phyloP scores from a whole-genome alignment of 2,113 vertebrate genomes.

The Columba livia region DNA sequence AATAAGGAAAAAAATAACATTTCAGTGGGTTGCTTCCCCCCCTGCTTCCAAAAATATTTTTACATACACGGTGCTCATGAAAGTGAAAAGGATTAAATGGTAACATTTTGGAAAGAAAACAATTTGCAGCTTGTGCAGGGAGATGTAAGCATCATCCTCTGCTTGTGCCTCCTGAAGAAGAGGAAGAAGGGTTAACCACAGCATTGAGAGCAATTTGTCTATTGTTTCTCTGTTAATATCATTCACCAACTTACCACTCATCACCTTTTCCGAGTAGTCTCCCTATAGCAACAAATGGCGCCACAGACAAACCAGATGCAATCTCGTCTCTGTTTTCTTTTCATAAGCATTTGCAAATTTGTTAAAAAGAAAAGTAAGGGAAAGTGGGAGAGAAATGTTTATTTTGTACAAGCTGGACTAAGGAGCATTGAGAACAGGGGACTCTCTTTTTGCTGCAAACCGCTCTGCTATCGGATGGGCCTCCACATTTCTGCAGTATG shows the following conservation, averaged over 20 bases:
- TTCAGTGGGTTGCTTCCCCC: neutral
- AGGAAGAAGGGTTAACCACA: slow-evolving; percentile 33
- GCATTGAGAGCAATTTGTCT: slow-evolving; percentile 27
- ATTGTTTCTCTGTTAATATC: slow-evolving; percentile 63
- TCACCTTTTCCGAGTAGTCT: slow-evolving; percentile 44
- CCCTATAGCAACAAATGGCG: slow-evolving; percentile 54
- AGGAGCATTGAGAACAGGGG: neutral
- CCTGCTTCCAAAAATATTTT: neutral
- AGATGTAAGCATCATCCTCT: neutral
- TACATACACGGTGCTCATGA: neutral
- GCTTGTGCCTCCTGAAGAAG: neutral
- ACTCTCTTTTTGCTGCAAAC: neutral
- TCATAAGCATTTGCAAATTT: slow-evolving; percentile 36
- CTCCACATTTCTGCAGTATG: neutral
- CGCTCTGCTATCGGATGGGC: neutral
- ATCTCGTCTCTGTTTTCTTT: slow-evolving; percentile 49
- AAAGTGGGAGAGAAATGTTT: neutral
- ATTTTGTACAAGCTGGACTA: slow-evolving; percentile 2
- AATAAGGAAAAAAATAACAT: neutral
- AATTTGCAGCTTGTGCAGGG: neutral
- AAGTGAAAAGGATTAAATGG: neutral
- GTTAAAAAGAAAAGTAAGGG: neutral
- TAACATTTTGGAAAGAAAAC: neutral
- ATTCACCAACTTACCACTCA: slow-evolving; percentile 52
- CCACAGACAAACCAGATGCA: slow-evolving; percentile 55